Evolutionary conservation across 2,113 vertebrate species (phyloP).

Genomic region (Neolamprologus kungweensis): DNA sequence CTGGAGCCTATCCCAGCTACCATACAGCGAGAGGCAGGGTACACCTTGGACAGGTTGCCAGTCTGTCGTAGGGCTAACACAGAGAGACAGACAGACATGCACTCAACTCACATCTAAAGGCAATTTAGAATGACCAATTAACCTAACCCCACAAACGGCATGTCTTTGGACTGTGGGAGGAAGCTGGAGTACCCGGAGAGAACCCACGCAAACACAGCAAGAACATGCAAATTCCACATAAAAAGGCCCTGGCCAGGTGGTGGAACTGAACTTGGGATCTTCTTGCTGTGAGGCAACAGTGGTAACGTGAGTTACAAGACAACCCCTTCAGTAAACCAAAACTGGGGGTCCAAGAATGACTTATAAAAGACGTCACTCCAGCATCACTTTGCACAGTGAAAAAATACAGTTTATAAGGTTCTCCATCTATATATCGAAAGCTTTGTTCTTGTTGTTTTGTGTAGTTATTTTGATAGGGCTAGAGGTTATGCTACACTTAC

Average conservation of each 20-base stretch:
- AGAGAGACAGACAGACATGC: not conserved
- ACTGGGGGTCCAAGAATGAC: fast-evolving
- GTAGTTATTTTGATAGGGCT: not conserved
- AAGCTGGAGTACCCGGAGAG: not conserved
- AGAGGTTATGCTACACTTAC: not conserved
- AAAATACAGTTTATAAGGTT: not conserved
- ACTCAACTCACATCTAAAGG: not conserved
- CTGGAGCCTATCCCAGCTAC: not conserved
- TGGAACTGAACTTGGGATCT: not conserved
- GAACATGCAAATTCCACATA: not conserved
- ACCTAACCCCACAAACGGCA: not conserved
- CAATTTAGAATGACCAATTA: not conserved
- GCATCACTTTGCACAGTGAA: not conserved
- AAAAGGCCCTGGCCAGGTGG: not conserved
- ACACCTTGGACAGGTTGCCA: fast-evolving
- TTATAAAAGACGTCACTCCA: not conserved
- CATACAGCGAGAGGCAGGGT: not conserved
- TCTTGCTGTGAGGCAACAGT: not conserved
- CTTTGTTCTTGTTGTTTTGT: not conserved
- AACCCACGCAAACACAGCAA: not conserved
- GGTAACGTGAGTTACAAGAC: not conserved
- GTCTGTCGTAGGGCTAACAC: not conserved
- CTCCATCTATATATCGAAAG: not conserved
- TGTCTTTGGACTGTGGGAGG: not conserved
- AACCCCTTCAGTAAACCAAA: not conserved